Percentiles rank a stretch among this genome's conserved stretches.
Evolutionary conservation across 2,113 vertebrate species (phyloP).

Genomic region (Oncorhynchus mykiss): DNA sequence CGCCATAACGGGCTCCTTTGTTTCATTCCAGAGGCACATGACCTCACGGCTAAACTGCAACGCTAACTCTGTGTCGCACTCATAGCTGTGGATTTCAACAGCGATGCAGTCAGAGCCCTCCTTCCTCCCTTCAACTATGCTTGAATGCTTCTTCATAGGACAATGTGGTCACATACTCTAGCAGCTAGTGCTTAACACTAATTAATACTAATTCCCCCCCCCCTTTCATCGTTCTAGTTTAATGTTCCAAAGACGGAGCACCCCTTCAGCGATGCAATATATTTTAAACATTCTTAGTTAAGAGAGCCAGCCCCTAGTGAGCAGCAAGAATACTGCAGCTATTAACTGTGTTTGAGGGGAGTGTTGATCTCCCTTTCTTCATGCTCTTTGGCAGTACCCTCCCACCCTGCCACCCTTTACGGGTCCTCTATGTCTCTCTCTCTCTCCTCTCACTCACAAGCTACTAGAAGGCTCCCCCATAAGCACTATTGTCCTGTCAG

Average conservation of each 20-base stretch:
- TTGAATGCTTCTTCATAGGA: not conserved
- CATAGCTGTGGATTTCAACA: not conserved
- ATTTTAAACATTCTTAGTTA: too few species aligned
- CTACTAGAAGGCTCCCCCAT: slow-evolving; percentile 41
- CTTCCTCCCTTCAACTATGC: not conserved
- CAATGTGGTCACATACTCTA: not conserved
- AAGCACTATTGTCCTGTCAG: slow-evolving; percentile 56
- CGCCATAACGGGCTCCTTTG: not conserved
- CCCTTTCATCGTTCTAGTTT: too few species aligned
- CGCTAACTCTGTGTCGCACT: not conserved
- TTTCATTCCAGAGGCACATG: not conserved
- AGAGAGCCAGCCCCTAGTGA: too few species aligned
- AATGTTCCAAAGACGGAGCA: too few species aligned
- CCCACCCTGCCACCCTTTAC: too few species aligned
- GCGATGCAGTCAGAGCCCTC: not conserved
- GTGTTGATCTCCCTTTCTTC: too few species aligned
- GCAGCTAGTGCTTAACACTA: too few species aligned
- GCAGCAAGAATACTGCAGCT: too few species aligned
- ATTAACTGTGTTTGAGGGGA: too few species aligned
- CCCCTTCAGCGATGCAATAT: too few species aligned
- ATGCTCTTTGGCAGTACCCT: too few species aligned
- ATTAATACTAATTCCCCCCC: too few species aligned
- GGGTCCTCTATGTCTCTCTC: not conserved
- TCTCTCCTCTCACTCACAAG: slow-evolving; percentile 32
- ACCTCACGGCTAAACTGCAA: not conserved